Evolutionary conservation across 2,888 invertebrate species (phyloP), one percentile per base, ranked within the genome.

Genomic region (Blera fallax): DNA sequence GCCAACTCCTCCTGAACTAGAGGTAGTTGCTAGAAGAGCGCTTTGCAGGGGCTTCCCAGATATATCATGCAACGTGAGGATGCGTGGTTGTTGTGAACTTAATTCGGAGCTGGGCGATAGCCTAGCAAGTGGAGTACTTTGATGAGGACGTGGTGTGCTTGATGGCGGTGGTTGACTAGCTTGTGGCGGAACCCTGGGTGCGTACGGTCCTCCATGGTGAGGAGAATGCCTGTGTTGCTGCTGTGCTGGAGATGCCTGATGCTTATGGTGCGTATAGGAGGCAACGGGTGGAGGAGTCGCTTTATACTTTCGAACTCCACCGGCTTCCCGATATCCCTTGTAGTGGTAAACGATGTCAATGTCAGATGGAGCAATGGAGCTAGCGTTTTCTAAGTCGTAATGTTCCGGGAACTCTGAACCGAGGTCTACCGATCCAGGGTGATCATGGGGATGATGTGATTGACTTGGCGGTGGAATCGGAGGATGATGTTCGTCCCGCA

Each of bases 261-360:
- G 96, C 89, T 97, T 96, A 89, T 95, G 95, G 89, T 96, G 96
- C 40, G 94, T 94, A 89, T 96, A 96, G 4, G 95, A 95, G 1
- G 95, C 94, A 2, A 96, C 95, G 0, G 96, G 96, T 0, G 97
- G 96, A 3, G 97, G 96, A 2, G 96, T 96, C 2, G 97, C 96
- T 92, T 97, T 97, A 90, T 97, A 97, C 91, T 97, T 97, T 52
- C 97, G 93, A 83, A 96, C 95, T 0, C 97, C 97, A 1, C 94
- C 95, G 56, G 95, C 95, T 92, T 98, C 97, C 27, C 98, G 94
- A 91, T 97, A 98, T 10, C 96, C 97, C 93, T 98, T 98, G 91
- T 99, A 99, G 91, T 99, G 98, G 89, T 98, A 98, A 10, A 98
- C 97, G 87, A 99, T 97, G 90, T 99, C 98, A 87, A 98, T 98